Conservation (phyloP, 53 echinoderm and acorn worm genomes). For the Mesocentrotus franciscanus region DNA sequence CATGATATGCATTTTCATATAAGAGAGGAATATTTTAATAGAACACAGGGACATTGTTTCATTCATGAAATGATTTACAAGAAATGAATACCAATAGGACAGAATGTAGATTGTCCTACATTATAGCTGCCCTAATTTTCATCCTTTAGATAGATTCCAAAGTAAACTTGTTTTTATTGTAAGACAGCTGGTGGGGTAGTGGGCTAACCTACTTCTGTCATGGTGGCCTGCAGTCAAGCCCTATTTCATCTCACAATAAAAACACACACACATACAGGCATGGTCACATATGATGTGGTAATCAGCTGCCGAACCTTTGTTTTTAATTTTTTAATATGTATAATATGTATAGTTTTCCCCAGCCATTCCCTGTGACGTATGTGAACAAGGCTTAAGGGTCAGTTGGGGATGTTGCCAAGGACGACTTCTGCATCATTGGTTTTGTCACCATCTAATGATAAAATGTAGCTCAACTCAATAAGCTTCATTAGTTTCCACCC, state of each 20-base stretch:
- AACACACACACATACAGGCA: too few species aligned
- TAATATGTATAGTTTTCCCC: too few species aligned
- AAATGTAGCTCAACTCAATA: not conserved
- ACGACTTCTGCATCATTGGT: too few species aligned
- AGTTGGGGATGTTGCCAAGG: too few species aligned
- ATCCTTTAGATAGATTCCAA: not conserved
- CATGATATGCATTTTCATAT: too few species aligned
- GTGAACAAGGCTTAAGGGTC: not conserved
- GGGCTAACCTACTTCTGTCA: not conserved
- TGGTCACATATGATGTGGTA: too few species aligned
- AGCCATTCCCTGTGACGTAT: too few species aligned
- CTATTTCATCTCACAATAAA: slow-evolving; percentile 4
- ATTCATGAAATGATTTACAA: not conserved
- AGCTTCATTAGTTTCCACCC: not conserved
- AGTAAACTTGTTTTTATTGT: not conserved
- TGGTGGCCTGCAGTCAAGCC: not conserved
- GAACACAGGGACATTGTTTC: too few species aligned
- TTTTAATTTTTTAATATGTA: too few species aligned
- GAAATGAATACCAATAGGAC: not conserved
- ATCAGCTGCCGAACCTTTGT: too few species aligned
- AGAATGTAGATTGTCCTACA: not conserved
- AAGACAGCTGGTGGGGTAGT: not conserved
- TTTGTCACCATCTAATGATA: not conserved
- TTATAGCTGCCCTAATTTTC: not conserved
- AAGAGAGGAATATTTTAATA: too few species aligned